Percentiles rank a stretch among this genome's conserved stretches.
phyloP scores from a whole-genome alignment of 2,113 vertebrate species.

The Sphaerodactylus townsendi region DNA sequence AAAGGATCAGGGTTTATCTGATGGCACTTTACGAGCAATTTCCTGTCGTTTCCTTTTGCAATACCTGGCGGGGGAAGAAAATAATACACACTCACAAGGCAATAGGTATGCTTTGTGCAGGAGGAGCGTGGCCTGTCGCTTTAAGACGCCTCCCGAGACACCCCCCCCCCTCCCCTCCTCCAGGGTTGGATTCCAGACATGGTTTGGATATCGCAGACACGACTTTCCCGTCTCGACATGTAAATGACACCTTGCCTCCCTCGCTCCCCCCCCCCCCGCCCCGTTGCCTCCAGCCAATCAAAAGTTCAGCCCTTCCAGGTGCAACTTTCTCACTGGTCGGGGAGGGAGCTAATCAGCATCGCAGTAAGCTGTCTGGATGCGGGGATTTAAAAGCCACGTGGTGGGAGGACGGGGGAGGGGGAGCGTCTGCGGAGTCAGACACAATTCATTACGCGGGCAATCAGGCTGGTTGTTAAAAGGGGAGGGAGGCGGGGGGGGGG shows the following conservation, averaged over 20 bases:
- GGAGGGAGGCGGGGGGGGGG: background rate
- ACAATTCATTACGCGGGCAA: slow-evolving; percentile 36
- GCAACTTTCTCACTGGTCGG: slow-evolving; percentile 31
- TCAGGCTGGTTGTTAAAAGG: background rate
- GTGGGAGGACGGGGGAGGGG: slow-evolving; percentile 4
- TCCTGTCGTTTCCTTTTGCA: background rate
- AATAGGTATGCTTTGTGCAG: background rate
- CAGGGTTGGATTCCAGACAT: slow-evolving; percentile 52
- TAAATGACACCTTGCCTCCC: slow-evolving; percentile 1
- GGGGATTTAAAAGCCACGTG: slow-evolving; percentile 62
- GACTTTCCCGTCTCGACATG: slow-evolving; percentile 6
- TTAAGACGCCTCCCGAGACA: slow-evolving; percentile 43
- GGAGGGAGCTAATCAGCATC: slow-evolving; percentile 31
- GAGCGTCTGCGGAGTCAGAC: background rate
- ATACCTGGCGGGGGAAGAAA: background rate
- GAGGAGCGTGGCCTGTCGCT: slow-evolving; percentile 33
- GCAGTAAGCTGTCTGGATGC: slow-evolving; percentile 6
- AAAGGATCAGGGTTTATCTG: background rate
- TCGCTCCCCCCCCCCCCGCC: fast-evolving
- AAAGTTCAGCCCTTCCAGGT: slow-evolving; percentile 8
- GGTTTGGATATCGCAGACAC: slow-evolving; percentile 25
- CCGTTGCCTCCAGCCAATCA: slow-evolving; percentile 53
- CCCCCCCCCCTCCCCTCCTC: background rate
- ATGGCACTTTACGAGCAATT: background rate
- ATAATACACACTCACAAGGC: background rate